These are phyloP conservation scores for Callochromis pleurospilus DNA, from an alignment of 2,113 vertebrate genomes.

Conservation along the genomic window DNA sequence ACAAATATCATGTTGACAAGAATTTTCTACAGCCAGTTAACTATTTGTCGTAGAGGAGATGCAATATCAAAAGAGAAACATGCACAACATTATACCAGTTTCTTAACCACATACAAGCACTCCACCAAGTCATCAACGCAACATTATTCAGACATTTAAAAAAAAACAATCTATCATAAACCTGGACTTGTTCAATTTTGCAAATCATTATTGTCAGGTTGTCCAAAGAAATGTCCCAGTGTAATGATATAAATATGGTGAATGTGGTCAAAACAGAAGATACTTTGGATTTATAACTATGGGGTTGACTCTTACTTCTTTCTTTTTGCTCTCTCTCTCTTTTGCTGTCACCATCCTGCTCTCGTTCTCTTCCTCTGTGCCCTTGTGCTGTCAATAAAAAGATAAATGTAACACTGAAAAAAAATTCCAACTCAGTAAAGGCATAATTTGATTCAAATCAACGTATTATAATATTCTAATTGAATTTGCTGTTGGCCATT, in stretches of 20 bases:
- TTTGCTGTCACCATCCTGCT: not conserved
- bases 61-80: not conserved
- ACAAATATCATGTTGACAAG: not conserved
- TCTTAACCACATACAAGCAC: not conserved
- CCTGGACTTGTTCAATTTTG: not conserved
- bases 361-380: not conserved
- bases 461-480: not conserved
- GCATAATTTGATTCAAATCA: not conserved
- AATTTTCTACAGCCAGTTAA: not conserved
- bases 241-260: not conserved
- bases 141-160: not conserved
- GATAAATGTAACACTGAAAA: not conserved
- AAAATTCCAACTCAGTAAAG: not conserved
- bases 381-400: not conserved
- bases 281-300: not conserved
- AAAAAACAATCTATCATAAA: not conserved
- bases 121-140: not conserved
- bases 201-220: not conserved
- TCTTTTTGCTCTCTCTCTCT: not conserved
- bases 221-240: not conserved
- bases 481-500: not conserved
- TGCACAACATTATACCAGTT: not conserved
- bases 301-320: not conserved
- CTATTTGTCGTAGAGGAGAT: not conserved
- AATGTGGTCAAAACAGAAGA: not conserved